Base-by-base conservation (phyloP, 2,113 vertebrate genomes). In the Passerina amoena region DNA sequence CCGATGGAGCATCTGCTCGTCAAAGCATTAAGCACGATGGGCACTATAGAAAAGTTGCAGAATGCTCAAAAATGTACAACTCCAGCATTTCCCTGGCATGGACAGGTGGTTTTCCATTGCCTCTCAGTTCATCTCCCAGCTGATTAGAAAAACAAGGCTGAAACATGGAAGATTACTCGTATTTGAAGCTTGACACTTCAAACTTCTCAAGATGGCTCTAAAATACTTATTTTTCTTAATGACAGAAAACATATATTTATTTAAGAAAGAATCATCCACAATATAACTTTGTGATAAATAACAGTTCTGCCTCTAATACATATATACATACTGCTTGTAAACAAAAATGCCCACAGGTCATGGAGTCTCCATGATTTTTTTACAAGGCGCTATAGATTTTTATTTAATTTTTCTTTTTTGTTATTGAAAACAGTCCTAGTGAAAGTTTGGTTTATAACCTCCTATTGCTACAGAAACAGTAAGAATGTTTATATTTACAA, bases 391-490 rank as follows among this genome's bases (percentile, higher is more conserved):
- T 97, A 93, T 59, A 82, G 92, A 93, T 92, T 75, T 79, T 44
- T 80, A 42, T 10, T 17, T 28, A 3, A 33, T 51, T 53, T n/a
- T 13, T n/a, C 38, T 14, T 80, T 86, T 24, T 63, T 94, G 47
- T 88, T 96, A 86, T 96, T 96, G 92, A 96, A 96, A 98, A 97
- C 95, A 97, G 95, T 97, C 93, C 90, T 95, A 97, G 93, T 95
- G 94, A 97, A 97, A 97, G 94, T 98, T 97, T 97, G 97, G 96
- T 97, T 96, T 92, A 83, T 85, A 88, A 95, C 95, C 95, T 97
- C 90, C 96, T 97, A 98, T 97, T 98, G 97, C 97, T 98, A 97
- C 97, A 93, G 96, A 97, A 98, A 98, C 94, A 14, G 96, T 93
- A 97, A 96, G 95, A 95, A 96, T 94, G 92, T 93, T 91, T 68